A percentile compares a stretch with the other conserved stretches of the same genome.
Conservation (phyloP, 2,888 invertebrate species). For the Ferdinandea cuprea region DNA sequence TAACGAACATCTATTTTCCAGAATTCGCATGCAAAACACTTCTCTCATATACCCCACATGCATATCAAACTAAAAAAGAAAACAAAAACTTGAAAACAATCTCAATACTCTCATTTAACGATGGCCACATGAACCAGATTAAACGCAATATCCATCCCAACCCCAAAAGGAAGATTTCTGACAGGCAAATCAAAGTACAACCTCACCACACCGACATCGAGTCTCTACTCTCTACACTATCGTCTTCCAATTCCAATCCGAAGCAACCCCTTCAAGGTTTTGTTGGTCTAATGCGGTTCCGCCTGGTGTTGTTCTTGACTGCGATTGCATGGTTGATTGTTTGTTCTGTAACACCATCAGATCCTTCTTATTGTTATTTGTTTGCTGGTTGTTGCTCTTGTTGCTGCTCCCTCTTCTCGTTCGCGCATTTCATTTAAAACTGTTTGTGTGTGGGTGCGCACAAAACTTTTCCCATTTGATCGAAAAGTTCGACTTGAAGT, state of each 20-base stretch:
- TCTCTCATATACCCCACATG: background rate
- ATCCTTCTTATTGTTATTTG: conserved; percentile 53
- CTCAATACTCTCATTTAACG: background rate
- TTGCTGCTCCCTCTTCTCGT: background rate
- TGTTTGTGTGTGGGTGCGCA: conserved; percentile 30
- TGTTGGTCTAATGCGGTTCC: conserved; percentile 46
- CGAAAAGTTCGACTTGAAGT: conserved; percentile 71
- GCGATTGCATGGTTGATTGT: conserved; percentile 66
- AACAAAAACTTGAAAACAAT: background rate
- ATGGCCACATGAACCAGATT: conserved; percentile 1
- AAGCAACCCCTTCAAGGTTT: conserved; percentile 12
- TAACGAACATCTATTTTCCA: too few relatives aligned
- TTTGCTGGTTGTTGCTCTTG: conserved; percentile 44
- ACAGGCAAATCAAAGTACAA: conserved; percentile 41
- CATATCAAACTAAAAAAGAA: background rate
- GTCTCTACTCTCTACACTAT: background rate
- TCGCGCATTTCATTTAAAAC: conserved; percentile 30
- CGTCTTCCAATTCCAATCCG: too few relatives aligned
- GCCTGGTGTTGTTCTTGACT: conserved; percentile 62
- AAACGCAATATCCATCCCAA: background rate
- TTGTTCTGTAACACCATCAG: conserved; percentile 60
- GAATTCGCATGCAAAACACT: too few relatives aligned
- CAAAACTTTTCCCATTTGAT: conserved; percentile 73
- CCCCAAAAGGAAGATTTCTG: conserved; percentile 5
- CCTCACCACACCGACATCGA: too few relatives aligned